A percentile compares a stretch with the other conserved stretches of the same genome.
These are phyloP conservation scores for Anolis apletophallus DNA, from an alignment of 2,797 vertebrate genomes.

Conservation along the genomic window DNA sequence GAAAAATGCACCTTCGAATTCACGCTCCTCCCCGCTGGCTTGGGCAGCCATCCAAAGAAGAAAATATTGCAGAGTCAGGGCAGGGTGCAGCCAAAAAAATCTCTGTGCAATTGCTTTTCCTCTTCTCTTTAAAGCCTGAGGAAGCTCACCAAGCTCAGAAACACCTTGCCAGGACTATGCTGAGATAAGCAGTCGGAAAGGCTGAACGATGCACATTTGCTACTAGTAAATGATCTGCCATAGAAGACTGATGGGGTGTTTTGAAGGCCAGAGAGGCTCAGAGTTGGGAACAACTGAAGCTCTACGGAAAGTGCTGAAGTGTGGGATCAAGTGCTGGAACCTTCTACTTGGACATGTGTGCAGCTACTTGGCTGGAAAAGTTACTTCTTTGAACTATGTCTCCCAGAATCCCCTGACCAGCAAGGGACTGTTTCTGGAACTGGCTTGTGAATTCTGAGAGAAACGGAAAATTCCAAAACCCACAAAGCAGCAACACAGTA, in stretches of 20 bases:
- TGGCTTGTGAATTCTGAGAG: no score
- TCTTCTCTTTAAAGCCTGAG: not conserved
- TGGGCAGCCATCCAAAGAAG: not conserved
- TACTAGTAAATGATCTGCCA: not conserved
- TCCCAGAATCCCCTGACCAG: not conserved
- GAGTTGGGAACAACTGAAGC: not conserved
- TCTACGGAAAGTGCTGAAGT: not conserved
- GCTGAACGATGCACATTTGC: not conserved
- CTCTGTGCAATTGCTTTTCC: not conserved
- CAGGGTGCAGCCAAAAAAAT: not conserved
- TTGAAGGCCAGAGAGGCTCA: not conserved
- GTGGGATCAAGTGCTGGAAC: not conserved
- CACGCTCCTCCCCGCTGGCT: not conserved
- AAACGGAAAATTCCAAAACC: no score
- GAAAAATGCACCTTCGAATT: not conserved
- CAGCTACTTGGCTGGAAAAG: not conserved
- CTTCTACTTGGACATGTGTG: not conserved
- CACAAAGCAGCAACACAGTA: no score
- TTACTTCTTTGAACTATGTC: not conserved
- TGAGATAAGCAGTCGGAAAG: conserved; percentile 14
- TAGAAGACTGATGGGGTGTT: not conserved
- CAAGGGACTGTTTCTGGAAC: not conserved
- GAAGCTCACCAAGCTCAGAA: not conserved
- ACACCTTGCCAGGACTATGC: not conserved
- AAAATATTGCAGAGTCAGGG: not conserved